Base-by-base conservation (phyloP, 2,888 invertebrate genomes). In the Ochropleura leucogaster region DNA sequence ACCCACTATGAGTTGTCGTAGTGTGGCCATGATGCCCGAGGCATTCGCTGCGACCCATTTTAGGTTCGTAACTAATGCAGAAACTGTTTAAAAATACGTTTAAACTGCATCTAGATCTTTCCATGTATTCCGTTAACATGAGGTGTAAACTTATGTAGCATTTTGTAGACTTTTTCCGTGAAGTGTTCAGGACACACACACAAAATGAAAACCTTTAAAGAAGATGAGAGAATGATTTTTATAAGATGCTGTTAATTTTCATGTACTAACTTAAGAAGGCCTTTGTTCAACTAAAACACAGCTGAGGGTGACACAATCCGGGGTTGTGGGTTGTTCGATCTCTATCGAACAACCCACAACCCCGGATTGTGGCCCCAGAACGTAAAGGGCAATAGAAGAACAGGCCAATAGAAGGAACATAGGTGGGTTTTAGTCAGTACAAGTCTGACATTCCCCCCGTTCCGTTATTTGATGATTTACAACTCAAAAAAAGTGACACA, bases 1-100 rank as follows among this genome's bases (percentile, higher is more conserved):
- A 92, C 92, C 91, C 92, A 91, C 88, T 79, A 80, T 83, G 85
- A 72, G 65, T 69, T 51, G 80, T 76, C 59, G 74, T 89, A 88
- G 83, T 77, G 87, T 88, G 83, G 80, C 89, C 88, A 89, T 76
- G 59, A 20, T 20, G 68, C 68, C 79, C 40, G 18, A 70, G 69
- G 80, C 74, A 46, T 30, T 78, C 63, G 59, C 79, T 59, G 49
- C 73, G 69, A 70, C 74, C 79, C 46, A 82, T 82, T 78, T 81
- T 12, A 74, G 40, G 67, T 59, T 68, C 62, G 30, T 72, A 66
- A 66, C 68, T 82, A 80, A 77, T 72, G 72, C 60, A 80, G 40
- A 59, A 20, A 60, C 74, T 42, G 14, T 72, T 55, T 65, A 40
- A 44, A 77, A 55, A 62, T 51, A 57, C 40, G 14, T 20, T 77